Conservation (phyloP, 2,888 invertebrate species). For the Salpingus planirostris region DNA sequence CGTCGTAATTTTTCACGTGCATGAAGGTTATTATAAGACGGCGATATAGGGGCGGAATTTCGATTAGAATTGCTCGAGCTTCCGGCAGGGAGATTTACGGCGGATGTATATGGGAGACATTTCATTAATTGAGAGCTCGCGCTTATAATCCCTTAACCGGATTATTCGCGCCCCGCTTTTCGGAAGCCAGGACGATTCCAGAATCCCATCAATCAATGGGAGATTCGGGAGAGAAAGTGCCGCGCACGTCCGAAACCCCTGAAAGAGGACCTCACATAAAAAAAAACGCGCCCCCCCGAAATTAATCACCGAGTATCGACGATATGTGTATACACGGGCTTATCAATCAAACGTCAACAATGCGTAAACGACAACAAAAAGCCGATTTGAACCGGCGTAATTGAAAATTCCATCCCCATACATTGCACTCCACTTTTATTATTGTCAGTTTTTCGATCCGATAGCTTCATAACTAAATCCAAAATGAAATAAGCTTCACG, state of each 20-base stretch:
- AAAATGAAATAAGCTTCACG: too few relatives aligned
- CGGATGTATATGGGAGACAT: conserved; percentile 24
- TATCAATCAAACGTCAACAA: too few relatives aligned
- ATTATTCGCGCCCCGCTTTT: conserved; percentile 22
- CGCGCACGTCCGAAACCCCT: conserved; percentile 2
- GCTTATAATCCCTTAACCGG: conserved; percentile 26
- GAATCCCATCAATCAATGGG: conserved; percentile 24
- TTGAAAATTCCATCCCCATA: too few relatives aligned
- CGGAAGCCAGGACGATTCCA: conserved; percentile 18
- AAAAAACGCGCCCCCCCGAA: too few relatives aligned
- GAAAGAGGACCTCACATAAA: too few relatives aligned
- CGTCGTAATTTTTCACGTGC: conserved; percentile 11
- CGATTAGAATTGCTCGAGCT: conserved; percentile 20
- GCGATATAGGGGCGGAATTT: conserved; percentile 15
- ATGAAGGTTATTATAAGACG: conserved; percentile 6
- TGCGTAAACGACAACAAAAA: too few relatives aligned
- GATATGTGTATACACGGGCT: too few relatives aligned
- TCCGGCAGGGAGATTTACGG: conserved; percentile 17
- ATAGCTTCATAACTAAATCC: too few relatives aligned
- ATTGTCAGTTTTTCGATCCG: too few relatives aligned
- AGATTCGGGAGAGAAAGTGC: conserved; percentile 13
- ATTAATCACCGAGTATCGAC: too few relatives aligned
- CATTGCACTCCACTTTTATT: too few relatives aligned
- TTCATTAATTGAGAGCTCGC: conserved; percentile 27
- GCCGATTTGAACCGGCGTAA: too few relatives aligned